A percentile compares a stretch with the other conserved stretches of the same genome.
Evolutionary conservation across 2,888 invertebrate species (phyloP).

Genomic region (Linyphia triangularis): DNA sequence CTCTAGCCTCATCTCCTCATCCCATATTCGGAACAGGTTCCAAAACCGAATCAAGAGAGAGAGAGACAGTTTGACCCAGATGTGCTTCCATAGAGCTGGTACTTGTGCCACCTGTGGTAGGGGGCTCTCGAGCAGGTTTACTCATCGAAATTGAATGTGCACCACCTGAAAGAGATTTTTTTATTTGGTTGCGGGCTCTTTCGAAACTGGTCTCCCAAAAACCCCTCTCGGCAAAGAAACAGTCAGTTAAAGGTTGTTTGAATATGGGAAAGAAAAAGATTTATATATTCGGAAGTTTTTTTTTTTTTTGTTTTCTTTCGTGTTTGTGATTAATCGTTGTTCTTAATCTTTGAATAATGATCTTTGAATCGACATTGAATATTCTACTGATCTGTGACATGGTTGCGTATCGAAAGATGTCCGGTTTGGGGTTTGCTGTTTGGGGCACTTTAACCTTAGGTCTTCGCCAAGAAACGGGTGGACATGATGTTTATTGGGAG

Average conservation of each 20-base stretch:
- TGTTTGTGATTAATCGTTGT: background rate
- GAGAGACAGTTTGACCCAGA: background rate
- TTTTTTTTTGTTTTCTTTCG: background rate
- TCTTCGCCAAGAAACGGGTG: too few relatives aligned
- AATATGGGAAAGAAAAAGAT: background rate
- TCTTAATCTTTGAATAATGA: background rate
- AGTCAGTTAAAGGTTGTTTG: background rate
- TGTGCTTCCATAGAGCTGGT: background rate
- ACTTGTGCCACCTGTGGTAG: background rate
- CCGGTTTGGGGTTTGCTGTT: too few relatives aligned
- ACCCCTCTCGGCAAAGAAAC: background rate
- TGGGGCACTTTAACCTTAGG: too few relatives aligned
- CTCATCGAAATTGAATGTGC: background rate
- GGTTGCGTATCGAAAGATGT: too few relatives aligned
- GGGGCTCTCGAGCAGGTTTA: background rate
- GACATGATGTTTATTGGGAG: too few relatives aligned
- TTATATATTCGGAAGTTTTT: background rate
- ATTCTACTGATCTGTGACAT: too few relatives aligned
- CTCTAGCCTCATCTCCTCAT: background rate
- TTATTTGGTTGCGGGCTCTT: too few relatives aligned
- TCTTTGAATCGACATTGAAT: too few relatives aligned
- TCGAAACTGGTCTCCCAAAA: background rate
- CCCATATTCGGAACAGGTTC: background rate
- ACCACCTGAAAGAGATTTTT: background rate
- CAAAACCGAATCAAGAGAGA: too few relatives aligned